phyloP scores from a whole-genome alignment of 2,113 vertebrate genomes.

The Pelobates fuscus region DNA sequence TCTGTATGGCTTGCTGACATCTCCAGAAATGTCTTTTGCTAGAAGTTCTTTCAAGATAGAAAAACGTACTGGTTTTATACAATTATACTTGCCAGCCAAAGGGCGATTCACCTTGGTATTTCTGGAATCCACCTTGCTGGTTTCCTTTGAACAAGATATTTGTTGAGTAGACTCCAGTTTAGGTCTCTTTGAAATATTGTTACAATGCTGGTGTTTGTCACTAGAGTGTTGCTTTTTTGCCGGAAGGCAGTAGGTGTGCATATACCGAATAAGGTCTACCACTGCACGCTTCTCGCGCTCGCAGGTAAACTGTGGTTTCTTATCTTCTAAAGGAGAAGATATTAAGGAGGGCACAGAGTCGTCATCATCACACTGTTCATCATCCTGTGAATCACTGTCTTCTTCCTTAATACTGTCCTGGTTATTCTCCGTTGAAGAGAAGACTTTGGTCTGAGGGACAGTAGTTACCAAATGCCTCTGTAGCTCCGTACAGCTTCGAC shows the following conservation, averaged over 20 bases:
- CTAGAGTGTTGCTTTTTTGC: conserved; percentile 77
- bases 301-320: conserved; percentile 66
- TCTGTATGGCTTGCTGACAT: conserved; percentile 94
- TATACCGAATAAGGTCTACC: conserved; percentile 94
- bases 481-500: conserved; percentile 86
- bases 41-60: conserved; percentile 90
- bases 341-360: conserved; percentile 37
- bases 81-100: conserved; percentile 53
- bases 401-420: conserved; percentile 57
- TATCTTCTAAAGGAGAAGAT: background rate
- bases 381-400: conserved; percentile 68
- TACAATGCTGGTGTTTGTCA: conserved; percentile 63
- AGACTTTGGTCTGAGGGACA: conserved; percentile 62
- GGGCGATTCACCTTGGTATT: conserved; percentile 10
- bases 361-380: conserved; percentile 68
- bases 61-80: conserved; percentile 56
- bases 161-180: conserved; percentile 55
- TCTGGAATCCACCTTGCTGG: conserved; percentile 52
- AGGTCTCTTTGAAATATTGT: conserved; percentile 62
- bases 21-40: conserved; percentile 81
- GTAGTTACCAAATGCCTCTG: conserved; percentile 88
- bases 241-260: conserved; percentile 97
- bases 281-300: conserved; percentile 80
- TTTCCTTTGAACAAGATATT: conserved; percentile 33
- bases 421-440: conserved; percentile 53